Evolutionary conservation across 1,140 invertebrate genomes (phyloP), one percentile per base, ranked within the genome.

Genomic region (Rhagoletis zephyria): DNA sequence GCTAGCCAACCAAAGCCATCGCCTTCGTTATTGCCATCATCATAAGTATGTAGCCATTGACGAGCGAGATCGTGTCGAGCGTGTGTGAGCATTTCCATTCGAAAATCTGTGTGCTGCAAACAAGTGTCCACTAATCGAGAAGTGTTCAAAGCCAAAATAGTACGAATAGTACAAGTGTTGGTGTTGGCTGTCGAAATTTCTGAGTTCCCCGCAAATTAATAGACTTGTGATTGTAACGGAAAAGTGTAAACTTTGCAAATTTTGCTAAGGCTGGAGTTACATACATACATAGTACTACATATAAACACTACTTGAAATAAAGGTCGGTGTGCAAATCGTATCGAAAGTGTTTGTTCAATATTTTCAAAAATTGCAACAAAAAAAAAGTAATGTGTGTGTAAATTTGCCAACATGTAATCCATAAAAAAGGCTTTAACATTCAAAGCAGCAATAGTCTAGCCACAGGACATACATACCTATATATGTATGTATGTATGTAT

Each of bases 311-410:
- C 30, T 56, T 59, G 48, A 56, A 56, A 81, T 81, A 56, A 81
- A 81, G 74, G 74, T 81, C 42, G 74, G 74, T 81, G 74, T 81
- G 74, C 48, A 30, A 81, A 81, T 56, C 45, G 67, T 74, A 74
- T 16, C 40, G 67, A n/a, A 48, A 74, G 40, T 48, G 40, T 14
- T 45, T 48, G 30, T 70, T 51, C 48, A 51, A 81, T 56, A 16
- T 16, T 81, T 6, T 51, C 45, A 51, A 81, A 81, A 81, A 56
- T 81, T 19, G 16, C 10, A 0, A 56, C n/a, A 2, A 42, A 81
- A 45, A 74, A 74, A 59, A 30, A 19, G 3, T 14, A 81, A n/a
- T 77, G 14, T 77, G 70, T 77, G 16, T 51, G 45, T 77, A 2
- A 14, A 16, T 12, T 2, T 74, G 42, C 14, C 42, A 45, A 30